Conservation (phyloP, 2,888 invertebrate species). For the Muscina levida region DNA sequence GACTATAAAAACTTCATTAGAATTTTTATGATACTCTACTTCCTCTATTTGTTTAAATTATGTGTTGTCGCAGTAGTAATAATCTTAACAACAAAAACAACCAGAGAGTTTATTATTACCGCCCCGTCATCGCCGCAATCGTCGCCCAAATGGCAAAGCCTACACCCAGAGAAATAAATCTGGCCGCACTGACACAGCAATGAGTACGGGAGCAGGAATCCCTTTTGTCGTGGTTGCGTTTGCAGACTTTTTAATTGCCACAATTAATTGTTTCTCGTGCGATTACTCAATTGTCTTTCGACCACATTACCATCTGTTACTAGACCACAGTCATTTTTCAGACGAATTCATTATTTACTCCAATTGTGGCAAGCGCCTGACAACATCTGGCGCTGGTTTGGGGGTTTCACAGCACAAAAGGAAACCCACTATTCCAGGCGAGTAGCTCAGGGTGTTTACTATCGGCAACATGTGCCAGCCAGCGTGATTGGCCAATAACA, state of each 20-base stretch:
- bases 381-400: background rate
- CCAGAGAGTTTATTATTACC: slow-evolving; percentile 29
- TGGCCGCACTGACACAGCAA: too few relatives aligned
- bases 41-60: slow-evolving; percentile 64
- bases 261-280: slow-evolving; percentile 27
- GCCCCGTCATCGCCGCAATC: background rate
- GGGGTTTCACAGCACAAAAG: too few relatives aligned
- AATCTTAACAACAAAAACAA: slow-evolving; percentile 55
- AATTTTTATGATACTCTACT: slow-evolving; percentile 63
- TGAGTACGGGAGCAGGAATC: too few relatives aligned
- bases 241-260: slow-evolving; percentile 22
- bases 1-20: slow-evolving; percentile 61
- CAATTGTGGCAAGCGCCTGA: background rate
- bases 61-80: slow-evolving; percentile 65
- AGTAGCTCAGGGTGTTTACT: too few relatives aligned
- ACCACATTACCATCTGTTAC: slow-evolving; percentile 34
- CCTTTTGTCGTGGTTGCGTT: slow-evolving; percentile 12
- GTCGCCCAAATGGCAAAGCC: background rate
- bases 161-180: slow-evolving; percentile 32
- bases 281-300: slow-evolving; percentile 9
- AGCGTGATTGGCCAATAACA: too few relatives aligned
- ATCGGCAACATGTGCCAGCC: too few relatives aligned
- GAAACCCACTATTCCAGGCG: too few relatives aligned
- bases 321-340: slow-evolving; percentile 24
- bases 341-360: slow-evolving; percentile 10